phyloP scores from a whole-genome alignment of 2,888 invertebrate species.

The Rhingia rostrata region DNA sequence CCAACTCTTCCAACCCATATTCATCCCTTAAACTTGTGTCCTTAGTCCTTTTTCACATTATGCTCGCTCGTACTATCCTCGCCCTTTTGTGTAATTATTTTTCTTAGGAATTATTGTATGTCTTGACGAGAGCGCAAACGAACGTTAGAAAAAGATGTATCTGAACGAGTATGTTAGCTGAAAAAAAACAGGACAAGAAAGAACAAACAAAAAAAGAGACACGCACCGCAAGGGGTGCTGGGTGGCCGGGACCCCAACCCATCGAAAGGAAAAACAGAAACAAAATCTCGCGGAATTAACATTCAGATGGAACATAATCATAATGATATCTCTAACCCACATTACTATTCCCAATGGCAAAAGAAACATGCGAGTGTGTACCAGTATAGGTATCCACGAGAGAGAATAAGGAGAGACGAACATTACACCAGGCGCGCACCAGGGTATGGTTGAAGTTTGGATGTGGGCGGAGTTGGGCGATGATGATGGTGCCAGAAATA shows the following conservation, averaged over 20 bases:
- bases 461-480: neutral
- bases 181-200: no score
- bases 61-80: slow-evolving; percentile 25
- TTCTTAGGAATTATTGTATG: slow-evolving; percentile 63
- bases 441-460: neutral
- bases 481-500: neutral
- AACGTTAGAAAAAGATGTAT: neutral
- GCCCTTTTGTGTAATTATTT: slow-evolving; percentile 73
- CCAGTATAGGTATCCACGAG: neutral
- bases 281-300: slow-evolving; percentile 72
- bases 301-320: slow-evolving; percentile 71
- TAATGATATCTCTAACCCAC: slow-evolving; percentile 72
- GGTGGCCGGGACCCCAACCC: neutral
- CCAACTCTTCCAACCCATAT: slow-evolving; percentile 47
- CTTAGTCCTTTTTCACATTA: slow-evolving; percentile 10
- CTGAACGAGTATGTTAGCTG: slow-evolving; percentile 7
- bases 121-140: slow-evolving; percentile 7
- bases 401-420: neutral
- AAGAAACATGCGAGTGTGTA: slow-evolving; percentile 17
- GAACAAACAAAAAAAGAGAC: neutral
- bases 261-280: slow-evolving; percentile 30
- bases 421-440: neutral
- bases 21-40: slow-evolving; percentile 65
- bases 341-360: slow-evolving; percentile 61
- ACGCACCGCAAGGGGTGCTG: slow-evolving; percentile 38